Percentiles rank a stretch among this genome's conserved stretches.
phyloP scores from a whole-genome alignment of 2,797 vertebrate genomes.

The Caiman crocodilus region DNA sequence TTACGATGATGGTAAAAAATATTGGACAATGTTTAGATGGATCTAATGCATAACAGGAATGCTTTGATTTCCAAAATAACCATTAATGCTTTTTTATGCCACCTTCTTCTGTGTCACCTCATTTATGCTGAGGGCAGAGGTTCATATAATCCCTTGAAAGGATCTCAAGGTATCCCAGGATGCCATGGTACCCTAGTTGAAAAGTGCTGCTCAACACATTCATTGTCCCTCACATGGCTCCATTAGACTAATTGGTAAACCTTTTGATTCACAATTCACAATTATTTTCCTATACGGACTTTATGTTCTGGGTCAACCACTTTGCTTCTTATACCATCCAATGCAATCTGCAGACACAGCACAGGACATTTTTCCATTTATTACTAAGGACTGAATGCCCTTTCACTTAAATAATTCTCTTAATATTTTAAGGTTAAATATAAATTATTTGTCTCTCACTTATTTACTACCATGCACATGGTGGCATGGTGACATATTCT shows the following conservation, averaged over 20 bases:
- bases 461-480: constrained; percentile 49
- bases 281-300: neutral
- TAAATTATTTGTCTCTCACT: constrained; percentile 42
- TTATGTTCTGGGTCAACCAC: constrained; percentile 13
- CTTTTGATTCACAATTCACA: neutral
- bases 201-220: neutral
- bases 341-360: constrained; percentile 11
- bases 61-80: constrained; percentile 16
- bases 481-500: constrained; percentile 44
- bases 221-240: neutral
- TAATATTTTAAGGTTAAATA: constrained; percentile 20
- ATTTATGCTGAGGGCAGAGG: neutral
- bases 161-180: too few species aligned
- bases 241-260: neutral
- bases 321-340: constrained; percentile 34
- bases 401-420: constrained; percentile 27
- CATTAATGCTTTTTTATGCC: constrained; percentile 19
- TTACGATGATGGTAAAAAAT: neutral
- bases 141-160: neutral
- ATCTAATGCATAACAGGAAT: neutral
- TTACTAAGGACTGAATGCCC: constrained; percentile 52
- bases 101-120: neutral
- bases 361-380: constrained; percentile 10
- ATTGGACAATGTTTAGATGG: neutral
- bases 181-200: neutral